These are phyloP conservation scores for Drosophila kanapiae DNA, from an alignment of 1,140 invertebrate genomes.

Conservation along the genomic window DNA sequence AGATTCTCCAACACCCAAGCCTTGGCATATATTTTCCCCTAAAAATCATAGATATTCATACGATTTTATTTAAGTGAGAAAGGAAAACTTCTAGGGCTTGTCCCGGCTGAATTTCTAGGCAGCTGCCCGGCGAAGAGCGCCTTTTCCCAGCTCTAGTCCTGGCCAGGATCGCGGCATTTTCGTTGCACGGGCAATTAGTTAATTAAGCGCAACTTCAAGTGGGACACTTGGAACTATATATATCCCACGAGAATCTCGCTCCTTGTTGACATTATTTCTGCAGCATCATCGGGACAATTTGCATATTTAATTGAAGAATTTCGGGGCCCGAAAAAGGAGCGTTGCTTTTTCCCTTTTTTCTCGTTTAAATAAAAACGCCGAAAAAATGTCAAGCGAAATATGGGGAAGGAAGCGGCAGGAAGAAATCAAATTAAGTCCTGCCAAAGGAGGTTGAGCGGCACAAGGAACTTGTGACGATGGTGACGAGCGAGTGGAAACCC, in stretches of 20 bases:
- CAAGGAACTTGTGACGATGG: conserved; percentile 19
- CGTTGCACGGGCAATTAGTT: conserved; percentile 63
- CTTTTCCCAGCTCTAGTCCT: not conserved
- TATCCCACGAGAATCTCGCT: conserved; percentile 45
- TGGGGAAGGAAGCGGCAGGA: conserved; percentile 22
- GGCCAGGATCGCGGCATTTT: conserved; percentile 1
- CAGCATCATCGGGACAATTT: conserved; percentile 72
- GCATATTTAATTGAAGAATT: conserved; percentile 77
- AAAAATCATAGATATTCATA: conserved; percentile 1
- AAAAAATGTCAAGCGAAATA: conserved; percentile 41
- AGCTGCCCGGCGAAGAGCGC: not conserved
- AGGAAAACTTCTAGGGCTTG: not conserved
- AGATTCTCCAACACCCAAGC: not conserved
- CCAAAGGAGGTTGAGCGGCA: conserved; percentile 5
- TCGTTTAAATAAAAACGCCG: conserved; percentile 40
- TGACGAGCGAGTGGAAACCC: conserved; percentile 56
- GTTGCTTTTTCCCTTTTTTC: conserved; percentile 34
- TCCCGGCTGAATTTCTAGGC: not conserved
- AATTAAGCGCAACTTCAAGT: conserved; percentile 72
- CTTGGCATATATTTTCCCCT: too few species aligned
- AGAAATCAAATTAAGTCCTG: conserved; percentile 16
- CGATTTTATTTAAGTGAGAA: conserved; percentile 7
- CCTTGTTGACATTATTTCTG: conserved; percentile 69
- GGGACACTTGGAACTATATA: conserved; percentile 50
- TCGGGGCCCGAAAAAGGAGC: not conserved